phyloP scores from a whole-genome alignment of 2,113 vertebrate species.

The Cichladusa arquata region DNA sequence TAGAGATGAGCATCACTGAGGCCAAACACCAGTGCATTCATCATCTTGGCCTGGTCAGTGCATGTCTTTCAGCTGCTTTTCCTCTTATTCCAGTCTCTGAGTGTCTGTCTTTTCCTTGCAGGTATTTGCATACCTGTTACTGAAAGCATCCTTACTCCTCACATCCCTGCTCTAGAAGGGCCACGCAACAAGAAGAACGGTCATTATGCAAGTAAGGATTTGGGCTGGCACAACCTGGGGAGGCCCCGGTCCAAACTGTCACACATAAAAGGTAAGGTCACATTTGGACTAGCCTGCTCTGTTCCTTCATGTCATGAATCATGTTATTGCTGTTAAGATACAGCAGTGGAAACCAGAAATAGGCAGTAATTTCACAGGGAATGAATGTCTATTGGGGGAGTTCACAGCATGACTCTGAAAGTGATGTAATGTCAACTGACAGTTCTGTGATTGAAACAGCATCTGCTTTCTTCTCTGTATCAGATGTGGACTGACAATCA shows the following conservation, averaged over 20 bases:
- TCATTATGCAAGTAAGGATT: slow-evolving; percentile 83
- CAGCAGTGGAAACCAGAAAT: background rate
- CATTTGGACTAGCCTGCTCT: background rate
- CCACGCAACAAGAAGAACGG: slow-evolving; percentile 77
- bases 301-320: background rate
- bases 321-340: background rate
- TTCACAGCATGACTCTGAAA: background rate
- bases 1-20: background rate
- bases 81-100: background rate
- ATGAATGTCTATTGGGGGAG: background rate
- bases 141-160: slow-evolving; percentile 86
- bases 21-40: background rate
- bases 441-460: background rate
- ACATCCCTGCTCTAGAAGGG: slow-evolving; percentile 86
- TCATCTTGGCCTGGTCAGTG: background rate
- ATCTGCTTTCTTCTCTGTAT: background rate
- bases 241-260: slow-evolving; percentile 84
- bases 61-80: background rate
- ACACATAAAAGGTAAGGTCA: slow-evolving; percentile 83
- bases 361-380: background rate
- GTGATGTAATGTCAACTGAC: background rate
- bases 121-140: slow-evolving; percentile 89
- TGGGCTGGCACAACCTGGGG: slow-evolving; percentile 88
- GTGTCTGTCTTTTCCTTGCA: slow-evolving; percentile 24
- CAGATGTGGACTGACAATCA: background rate